Conservation (phyloP, 2,888 invertebrate genomes). For the Achlya flavicornis region DNA sequence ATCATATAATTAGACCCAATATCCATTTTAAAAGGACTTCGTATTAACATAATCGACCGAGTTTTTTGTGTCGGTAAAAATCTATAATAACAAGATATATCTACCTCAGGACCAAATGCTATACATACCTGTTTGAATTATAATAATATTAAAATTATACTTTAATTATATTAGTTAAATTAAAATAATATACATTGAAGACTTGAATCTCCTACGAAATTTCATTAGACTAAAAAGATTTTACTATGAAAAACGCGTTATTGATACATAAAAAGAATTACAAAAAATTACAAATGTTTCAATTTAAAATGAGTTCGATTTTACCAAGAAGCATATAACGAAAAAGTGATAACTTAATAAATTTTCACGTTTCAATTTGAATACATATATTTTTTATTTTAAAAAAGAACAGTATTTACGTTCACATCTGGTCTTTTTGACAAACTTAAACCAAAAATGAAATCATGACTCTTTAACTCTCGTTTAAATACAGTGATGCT, state of each 20-base stretch:
- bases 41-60: slow-evolving; percentile 12
- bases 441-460: too few species aligned
- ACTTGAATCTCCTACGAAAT: slow-evolving; percentile 10
- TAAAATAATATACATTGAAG: slow-evolving; percentile 15
- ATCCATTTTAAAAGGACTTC: slow-evolving; percentile 11
- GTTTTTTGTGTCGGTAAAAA: slow-evolving; percentile 27
- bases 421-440: too few species aligned
- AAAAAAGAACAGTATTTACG: too few species aligned
- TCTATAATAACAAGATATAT: slow-evolving; percentile 50
- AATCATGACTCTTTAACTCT: too few species aligned
- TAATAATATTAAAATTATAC: slow-evolving; percentile 20
- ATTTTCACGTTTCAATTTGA: too few species aligned
- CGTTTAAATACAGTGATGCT: background rate
- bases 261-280: too few species aligned
- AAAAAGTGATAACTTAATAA: too few species aligned
- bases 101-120: slow-evolving; percentile 76
- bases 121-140: slow-evolving; percentile 29
- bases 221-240: background rate
- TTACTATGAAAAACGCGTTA: background rate
- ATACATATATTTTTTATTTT: too few species aligned
- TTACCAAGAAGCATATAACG: too few species aligned
- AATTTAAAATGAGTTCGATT: too few species aligned
- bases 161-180: slow-evolving; percentile 21
- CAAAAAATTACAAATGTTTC: too few species aligned
- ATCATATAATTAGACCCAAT: background rate